Evolutionary conservation across 2,113 vertebrate species (phyloP), one percentile per base, ranked within the genome.

Genomic region (Mustela lutreola): DNA sequence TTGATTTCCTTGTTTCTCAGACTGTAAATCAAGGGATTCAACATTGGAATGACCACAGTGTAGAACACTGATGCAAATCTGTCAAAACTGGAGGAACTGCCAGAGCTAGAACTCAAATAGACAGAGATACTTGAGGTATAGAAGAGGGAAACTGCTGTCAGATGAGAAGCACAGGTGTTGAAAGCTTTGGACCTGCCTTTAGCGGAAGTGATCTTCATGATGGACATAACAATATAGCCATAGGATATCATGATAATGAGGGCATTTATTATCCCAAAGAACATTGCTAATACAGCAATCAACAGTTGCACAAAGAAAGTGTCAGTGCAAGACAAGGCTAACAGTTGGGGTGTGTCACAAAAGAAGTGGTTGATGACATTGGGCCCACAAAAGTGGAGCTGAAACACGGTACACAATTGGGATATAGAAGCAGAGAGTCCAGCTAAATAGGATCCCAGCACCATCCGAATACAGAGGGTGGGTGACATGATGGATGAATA

Each of bases 401-500:
- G 78, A 11, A 85, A 7, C 33, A 97, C 56, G n/a, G 28, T 10
- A 67, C 58, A 60, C 2, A 93, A 0, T 0, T 62, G 94, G 45
- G 5, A 36, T 26, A 94, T 7, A 56, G 78, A 28, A 56, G 11
- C 71, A 22, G 56, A 67, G 48, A 97, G 33, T 33, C 31, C 94
- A 80, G 88, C 94, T 4, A 24, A 1, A 1, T 92, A 97, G 18
- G 45, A 50, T 22, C 56, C 88, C 28, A 82, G 7, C 14, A 80
- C 82, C 95, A 96, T 81, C 21, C 1, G 11, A 9, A 48, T 19
- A 14, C 98, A 97, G 18, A 93, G 14, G n/a, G 60, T 95, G 2
- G 84, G 79, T 4, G 98, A 98, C 67, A 99, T 98, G 63, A 98
- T 97, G 33, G 26, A 95, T 73, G 98, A 91, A 78, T 99, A 99